phyloP scores from a whole-genome alignment of 2,888 invertebrate species.

The Eristalis arbustorum region DNA sequence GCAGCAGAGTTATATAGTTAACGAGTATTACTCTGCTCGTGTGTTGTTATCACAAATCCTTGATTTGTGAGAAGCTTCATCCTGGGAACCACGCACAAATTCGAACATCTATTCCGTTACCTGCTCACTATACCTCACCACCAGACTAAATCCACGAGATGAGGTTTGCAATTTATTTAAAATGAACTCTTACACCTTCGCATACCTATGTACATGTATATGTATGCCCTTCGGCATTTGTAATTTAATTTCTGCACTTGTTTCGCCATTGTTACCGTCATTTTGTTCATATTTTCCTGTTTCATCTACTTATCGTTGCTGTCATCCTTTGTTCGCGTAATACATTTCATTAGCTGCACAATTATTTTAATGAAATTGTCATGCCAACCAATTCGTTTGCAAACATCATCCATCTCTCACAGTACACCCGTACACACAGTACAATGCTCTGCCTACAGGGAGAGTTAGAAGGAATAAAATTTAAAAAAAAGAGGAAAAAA shows the following conservation, averaged over 20 bases:
- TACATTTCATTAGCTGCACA: slow-evolving; percentile 69
- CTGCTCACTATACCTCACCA: not conserved
- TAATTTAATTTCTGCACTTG: slow-evolving; percentile 58
- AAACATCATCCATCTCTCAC: slow-evolving; percentile 45
- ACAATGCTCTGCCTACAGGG: slow-evolving; percentile 31
- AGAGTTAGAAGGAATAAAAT: slow-evolving; percentile 6
- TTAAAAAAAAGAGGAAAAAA: slow-evolving; percentile 27
- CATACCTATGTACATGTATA: not conserved
- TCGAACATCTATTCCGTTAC: not conserved
- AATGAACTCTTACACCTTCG: not conserved
- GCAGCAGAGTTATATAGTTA: not conserved
- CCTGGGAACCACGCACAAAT: not conserved
- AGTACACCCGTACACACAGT: slow-evolving; percentile 3
- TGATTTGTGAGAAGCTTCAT: not conserved
- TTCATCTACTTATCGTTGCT: not conserved
- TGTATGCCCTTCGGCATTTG: slow-evolving; percentile 30
- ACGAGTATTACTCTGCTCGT: not conserved
- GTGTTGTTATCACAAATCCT: not conserved
- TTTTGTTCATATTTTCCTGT: slow-evolving; percentile 6
- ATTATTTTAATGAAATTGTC: slow-evolving; percentile 72
- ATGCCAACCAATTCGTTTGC: slow-evolving; percentile 69
- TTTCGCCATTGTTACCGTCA: slow-evolving; percentile 2
- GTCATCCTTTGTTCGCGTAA: slow-evolving; percentile 53
- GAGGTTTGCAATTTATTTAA: not conserved
- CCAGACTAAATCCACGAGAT: not conserved